Evolutionary conservation across 2,888 invertebrate species (phyloP), one percentile per base, ranked within the genome.

Genomic region (Phalangium opilio): DNA sequence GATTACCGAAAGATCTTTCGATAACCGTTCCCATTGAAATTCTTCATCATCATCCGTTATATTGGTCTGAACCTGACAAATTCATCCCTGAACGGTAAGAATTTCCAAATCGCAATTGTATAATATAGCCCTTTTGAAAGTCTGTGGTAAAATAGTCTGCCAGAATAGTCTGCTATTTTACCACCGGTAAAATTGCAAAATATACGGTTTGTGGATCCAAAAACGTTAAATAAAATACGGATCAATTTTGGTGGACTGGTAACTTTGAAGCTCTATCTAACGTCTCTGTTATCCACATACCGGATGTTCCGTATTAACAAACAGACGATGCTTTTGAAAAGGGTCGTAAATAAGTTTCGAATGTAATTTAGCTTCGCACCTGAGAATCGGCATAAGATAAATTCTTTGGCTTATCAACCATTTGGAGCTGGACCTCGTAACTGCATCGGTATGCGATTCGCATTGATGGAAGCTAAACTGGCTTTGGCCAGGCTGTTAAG

Each of bases 351-450:
- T 2, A 11, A 12, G 11, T 12, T 2, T 12, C n/a, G n/a, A n/a
- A n/a, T 17, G 12, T 40, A n/a, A 40, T 3, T 15, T 40, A 47
- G 47, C 17, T 47, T 47, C 21, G 35, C 27, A 5, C 41, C 41
- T n/a, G 42, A 47, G 36, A 36, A 47, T 5, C 40, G 39, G 11
- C 15, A 14, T 10, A 35, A 42, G 3, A n/a, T n/a, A 12, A 14
- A 42, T 20, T 36, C 47, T 3, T 18, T 47, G 41, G 47, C 41
- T 14, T 47, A 18, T 17, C 47, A 47, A 12, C 47, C 47, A 4
- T 47, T 47, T 36, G 47, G 47, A 39, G 34, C 41, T 42, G 47
- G 47, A 12, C 47, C 47, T 14, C 14, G 47, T 20, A 47, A 47
- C 21, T 47, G 47, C 18, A 40, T 47, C 14, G 47, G 47, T 4